Percentiles rank a stretch among this genome's conserved stretches.
Evolutionary conservation across 2,888 invertebrate species (phyloP).

Genomic region (Synanthedon myopaeformis): DNA sequence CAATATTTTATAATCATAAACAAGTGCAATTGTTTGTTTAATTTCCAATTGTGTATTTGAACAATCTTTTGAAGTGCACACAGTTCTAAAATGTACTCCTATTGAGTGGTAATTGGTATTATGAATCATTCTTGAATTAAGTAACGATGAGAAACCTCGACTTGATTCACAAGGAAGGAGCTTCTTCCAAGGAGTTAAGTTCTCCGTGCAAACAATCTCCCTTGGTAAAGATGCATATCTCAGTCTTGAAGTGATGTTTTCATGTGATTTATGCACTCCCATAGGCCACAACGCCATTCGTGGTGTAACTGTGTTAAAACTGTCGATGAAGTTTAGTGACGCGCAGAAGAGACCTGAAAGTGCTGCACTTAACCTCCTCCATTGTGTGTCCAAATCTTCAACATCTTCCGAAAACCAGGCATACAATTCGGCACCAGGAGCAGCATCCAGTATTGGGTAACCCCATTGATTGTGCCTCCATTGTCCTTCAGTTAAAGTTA

Average conservation of each 20-base stretch:
- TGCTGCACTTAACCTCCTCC: conserved; percentile 90
- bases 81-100: conserved; percentile 84
- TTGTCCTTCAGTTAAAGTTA: conserved; percentile 91
- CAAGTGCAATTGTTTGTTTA: conserved; percentile 86
- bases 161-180: conserved; percentile 94
- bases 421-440: conserved; percentile 94
- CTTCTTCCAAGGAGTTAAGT: conserved; percentile 98
- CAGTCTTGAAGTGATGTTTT: conserved; percentile 67
- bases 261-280: conserved; percentile 67
- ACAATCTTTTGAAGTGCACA: conserved; percentile 75
- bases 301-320: conserved; percentile 86
- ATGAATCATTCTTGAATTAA: conserved; percentile 92
- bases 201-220: conserved; percentile 98
- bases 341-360: conserved; percentile 96
- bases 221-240: conserved; percentile 92
- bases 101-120: conserved; percentile 94
- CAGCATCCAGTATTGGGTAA: conserved; percentile 88
- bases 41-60: conserved; percentile 79
- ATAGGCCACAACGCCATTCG: conserved; percentile 84
- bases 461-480: conserved; percentile 97
- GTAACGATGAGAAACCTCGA: conserved; percentile 85
- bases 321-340: conserved; percentile 93
- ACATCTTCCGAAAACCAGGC: conserved; percentile 87
- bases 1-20: conserved; percentile 83
- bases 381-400: conserved; percentile 80